Evolutionary conservation across 2,797 vertebrate species (phyloP), one percentile per base, ranked within the genome.

Genomic region (Vipera latastei): DNA sequence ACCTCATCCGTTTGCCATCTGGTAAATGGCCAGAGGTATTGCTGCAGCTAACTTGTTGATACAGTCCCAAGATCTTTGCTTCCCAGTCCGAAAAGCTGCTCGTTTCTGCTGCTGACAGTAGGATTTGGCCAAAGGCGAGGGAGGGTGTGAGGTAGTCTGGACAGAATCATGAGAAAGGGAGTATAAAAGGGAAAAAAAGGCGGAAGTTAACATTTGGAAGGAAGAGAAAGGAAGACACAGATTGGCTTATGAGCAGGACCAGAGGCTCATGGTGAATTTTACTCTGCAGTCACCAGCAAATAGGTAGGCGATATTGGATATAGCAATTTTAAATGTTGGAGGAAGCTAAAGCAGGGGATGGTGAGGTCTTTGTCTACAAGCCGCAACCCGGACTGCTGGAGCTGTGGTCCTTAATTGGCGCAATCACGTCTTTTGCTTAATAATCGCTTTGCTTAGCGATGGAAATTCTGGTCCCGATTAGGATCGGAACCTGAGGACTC

Each of bases 191-290:
- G 16, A 1, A 4, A 8, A 1, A 53, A 53, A 20, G 26, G 0
- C 0, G 6, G 0, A 0, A 16, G n/a, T 51, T 18, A 38, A 65
- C 44, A 0, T 11, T 44, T 44, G 22, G 38, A 44, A 0, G 38
- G 65, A 16, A 16, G 16, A n/a, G 25, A 28, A 11, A 44, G 14
- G 32, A 38, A 4, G 78, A 5, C 13, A 12, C 0, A 65, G 48
- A 4, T 4, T 57, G 59, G 9, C 9, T 73, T 14, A 25, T 16
- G 56, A 28, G 3, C 32, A 61, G 20, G 73, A 16, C 55, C 2
- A 69, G 53, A 28, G 18, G 4, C 65, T 18, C 56, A 53, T 13
- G 44, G 56, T 22, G 16, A 32, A 28, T 51, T 91, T 53, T 38
- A 55, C n/a, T 65, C 48, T 14, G 25, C 59, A 55, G 59, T 5